Evolutionary conservation across 2,797 vertebrate species (phyloP).

Genomic region (Rhadinocentrus ornatus): DNA sequence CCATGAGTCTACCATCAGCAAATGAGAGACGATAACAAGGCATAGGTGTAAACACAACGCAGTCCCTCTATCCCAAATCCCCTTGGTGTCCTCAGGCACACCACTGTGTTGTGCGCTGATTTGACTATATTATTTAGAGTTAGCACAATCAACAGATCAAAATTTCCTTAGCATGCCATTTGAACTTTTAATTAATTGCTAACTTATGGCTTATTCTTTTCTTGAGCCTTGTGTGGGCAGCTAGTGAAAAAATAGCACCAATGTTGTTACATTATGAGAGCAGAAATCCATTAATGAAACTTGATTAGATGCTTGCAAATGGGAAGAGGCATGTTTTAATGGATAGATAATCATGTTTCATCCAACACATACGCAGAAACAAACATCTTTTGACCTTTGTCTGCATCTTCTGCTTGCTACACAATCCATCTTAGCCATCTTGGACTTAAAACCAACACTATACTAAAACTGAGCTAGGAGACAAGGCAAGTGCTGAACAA

Average conservation of each 20-base stretch:
- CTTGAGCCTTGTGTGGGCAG: conserved; percentile 5
- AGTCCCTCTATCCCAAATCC: conserved; percentile 44
- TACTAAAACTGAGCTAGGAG: conserved; percentile 20
- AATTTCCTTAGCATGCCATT: conserved; percentile 3
- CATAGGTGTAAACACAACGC: conserved; percentile 38
- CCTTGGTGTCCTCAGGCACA: conserved; percentile 41
- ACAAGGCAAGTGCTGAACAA: conserved; percentile 19
- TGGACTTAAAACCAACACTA: conserved; percentile 30
- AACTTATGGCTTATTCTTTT: conserved; percentile 7
- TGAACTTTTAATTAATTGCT: not conserved
- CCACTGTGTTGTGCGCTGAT: conserved; percentile 10
- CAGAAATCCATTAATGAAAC: not conserved
- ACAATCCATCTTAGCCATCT: conserved; percentile 19
- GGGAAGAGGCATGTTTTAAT: conserved; percentile 19
- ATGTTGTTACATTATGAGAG: conserved; percentile 8
- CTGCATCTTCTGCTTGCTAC: conserved; percentile 21
- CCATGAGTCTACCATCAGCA: conserved; percentile 48
- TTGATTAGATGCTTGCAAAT: not conserved
- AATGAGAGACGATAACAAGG: conserved; percentile 52
- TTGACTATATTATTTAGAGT: conserved; percentile 21
- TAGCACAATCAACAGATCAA: conserved; percentile 22
- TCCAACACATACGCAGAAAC: conserved; percentile 25
- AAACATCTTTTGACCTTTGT: conserved; percentile 32
- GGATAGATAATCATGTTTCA: conserved; percentile 21
- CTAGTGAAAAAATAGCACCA: not conserved